phyloP scores from a whole-genome alignment of 2,113 vertebrate genomes.

The Manacus vitellinus region DNA sequence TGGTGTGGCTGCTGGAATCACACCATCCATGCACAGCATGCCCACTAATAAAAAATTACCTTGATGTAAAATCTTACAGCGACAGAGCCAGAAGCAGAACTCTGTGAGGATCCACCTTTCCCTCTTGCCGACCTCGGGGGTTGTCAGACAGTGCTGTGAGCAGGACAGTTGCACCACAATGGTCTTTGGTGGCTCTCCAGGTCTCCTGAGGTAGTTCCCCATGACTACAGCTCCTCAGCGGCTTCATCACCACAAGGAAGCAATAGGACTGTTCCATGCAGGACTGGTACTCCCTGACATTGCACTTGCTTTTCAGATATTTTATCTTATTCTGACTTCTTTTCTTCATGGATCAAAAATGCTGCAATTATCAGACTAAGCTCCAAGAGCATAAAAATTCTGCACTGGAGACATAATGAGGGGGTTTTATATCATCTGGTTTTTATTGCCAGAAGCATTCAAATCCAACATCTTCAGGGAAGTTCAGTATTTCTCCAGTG shows the following conservation, averaged over 20 bases:
- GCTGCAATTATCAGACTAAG: neutral
- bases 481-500: neutral
- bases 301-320: neutral
- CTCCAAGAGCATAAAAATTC: neutral
- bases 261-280: neutral
- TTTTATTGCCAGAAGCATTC: neutral
- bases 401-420: neutral
- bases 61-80: neutral
- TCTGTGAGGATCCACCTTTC: neutral
- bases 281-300: neutral
- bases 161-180: fast-evolving
- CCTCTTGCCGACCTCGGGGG: fast-evolving
- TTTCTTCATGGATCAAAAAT: neutral
- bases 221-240: neutral
- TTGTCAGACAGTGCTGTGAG: neutral
- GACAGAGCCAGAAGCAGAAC: neutral
- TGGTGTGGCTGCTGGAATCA: neutral
- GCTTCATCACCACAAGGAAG: neutral
- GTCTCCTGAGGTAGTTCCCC: neutral
- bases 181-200: neutral
- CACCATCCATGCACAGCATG: neutral
- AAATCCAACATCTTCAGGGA: neutral
- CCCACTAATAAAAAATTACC: neutral
- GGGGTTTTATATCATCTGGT: neutral
- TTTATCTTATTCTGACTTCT: neutral